Percentiles rank a stretch among this genome's conserved stretches.
Conservation (phyloP, 1,140 invertebrate species). For the Agraylea sexmaculata region DNA sequence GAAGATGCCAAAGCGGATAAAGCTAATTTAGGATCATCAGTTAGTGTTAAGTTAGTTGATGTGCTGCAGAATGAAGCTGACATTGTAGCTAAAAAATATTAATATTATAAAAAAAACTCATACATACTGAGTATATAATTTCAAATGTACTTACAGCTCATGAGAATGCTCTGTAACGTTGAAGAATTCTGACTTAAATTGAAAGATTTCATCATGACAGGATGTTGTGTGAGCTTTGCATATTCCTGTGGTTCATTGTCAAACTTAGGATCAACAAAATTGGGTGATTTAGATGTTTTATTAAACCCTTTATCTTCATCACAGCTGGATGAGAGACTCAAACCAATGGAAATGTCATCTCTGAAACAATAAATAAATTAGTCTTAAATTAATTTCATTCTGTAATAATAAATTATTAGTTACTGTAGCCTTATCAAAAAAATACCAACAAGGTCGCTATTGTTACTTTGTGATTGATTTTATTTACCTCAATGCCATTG, state of each 20-base stretch:
- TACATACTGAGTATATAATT: background rate
- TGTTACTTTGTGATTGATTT: background rate
- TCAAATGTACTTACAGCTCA: constrained; percentile 31
- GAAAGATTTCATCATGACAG: constrained; percentile 36
- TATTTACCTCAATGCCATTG: constrained; percentile 36
- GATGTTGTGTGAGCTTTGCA: constrained; percentile 29
- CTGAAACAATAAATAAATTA: constrained; percentile 29
- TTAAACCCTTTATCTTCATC: constrained; percentile 29
- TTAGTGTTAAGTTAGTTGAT: constrained; percentile 30
- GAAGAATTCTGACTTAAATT: constrained; percentile 34
- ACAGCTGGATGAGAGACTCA: constrained; percentile 36
- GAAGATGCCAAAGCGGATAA: constrained; percentile 58
- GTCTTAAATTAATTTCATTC: background rate
- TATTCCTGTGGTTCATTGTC: constrained; percentile 23
- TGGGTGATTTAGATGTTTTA: constrained; percentile 12
- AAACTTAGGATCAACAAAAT: constrained; percentile 12
- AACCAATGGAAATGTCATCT: constrained; percentile 36
- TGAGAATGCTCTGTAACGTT: constrained; percentile 28
- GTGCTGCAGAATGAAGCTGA: constrained; percentile 29
- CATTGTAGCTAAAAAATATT: constrained; percentile 32
- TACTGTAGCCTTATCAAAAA: background rate
- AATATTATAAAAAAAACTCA: constrained; percentile 1
- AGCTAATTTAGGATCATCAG: constrained; percentile 63
- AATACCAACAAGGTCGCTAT: background rate
- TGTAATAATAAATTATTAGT: background rate